Evolutionary conservation across 2,888 invertebrate species (phyloP), one percentile per base, ranked within the genome.

Genomic region (Mythimna loreyi): DNA sequence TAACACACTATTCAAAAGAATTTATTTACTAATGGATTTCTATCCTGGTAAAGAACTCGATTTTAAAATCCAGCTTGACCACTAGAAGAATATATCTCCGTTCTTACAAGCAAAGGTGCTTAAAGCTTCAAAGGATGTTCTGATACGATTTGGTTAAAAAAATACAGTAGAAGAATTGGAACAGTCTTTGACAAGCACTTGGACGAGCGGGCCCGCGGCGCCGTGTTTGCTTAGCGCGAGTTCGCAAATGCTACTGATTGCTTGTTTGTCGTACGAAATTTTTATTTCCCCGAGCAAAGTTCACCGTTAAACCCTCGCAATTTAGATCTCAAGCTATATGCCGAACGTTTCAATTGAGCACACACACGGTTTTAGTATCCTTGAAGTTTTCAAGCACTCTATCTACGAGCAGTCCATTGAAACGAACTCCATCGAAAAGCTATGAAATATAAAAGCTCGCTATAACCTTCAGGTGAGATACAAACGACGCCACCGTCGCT

Each of bases 221-320:
- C 85, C 85, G 88, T 92, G 90, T 94, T 94, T 93, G 90, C 92
- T 85, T 83, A 90, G 89, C 89, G 87, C 86, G 89, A 91, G 90
- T 92, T 93, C 89, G 92, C 92, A 93, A 94, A 93, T 93, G 92
- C 91, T 92, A 81, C 92, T 93, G 94, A 94, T 94, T 94, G 94
- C 92, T 92, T 94, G 94, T 94, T 94, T 94, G 93, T 92, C 90
- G 88, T 90, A 87, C 86, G 88, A 92, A 88, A 91, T 92, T 92
- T 94, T 93, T 92, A 92, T 93, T 93, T 92, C 85, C 88, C 82
- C 85, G 76, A 81, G 85, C 85, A 81, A 86, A 89, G 84, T 89
- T 88, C 82, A 79, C 79, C 85, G 85, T 84, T 86, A 84, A 86
- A 86, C 85, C 80, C 72, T 78, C 83, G 85, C 83, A 86, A 86